Evolutionary conservation across 2,113 vertebrate genomes (phyloP).

Genomic region (Pseudopodoces humilis): DNA sequence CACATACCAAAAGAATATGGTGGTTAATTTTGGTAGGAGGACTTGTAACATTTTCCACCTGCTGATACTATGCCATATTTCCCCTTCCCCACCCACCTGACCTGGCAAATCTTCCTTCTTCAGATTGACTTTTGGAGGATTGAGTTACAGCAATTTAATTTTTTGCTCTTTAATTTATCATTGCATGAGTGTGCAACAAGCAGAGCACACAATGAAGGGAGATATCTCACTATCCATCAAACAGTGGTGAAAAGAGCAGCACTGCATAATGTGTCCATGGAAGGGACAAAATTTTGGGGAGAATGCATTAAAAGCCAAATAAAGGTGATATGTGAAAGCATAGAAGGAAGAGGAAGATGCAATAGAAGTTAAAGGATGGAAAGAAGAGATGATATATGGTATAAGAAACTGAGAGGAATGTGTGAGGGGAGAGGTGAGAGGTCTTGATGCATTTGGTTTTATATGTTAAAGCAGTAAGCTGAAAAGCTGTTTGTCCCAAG

Average conservation of each 20-base stretch:
- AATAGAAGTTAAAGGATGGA: background rate
- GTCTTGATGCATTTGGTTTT: background rate
- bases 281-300: background rate
- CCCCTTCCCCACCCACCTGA: slow-evolving; percentile 55
- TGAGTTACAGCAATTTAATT: background rate
- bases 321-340: background rate
- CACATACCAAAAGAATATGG: slow-evolving; percentile 50
- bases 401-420: background rate
- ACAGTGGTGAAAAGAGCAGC: background rate
- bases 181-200: background rate
- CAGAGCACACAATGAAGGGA: background rate
- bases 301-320: background rate
- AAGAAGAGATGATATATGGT: background rate
- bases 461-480: background rate
- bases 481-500: background rate
- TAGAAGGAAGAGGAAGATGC: background rate
- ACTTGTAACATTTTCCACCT: slow-evolving; percentile 67
- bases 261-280: background rate
- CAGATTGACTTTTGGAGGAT: slow-evolving; percentile 4
- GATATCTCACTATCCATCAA: background rate
- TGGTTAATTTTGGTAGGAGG: slow-evolving; percentile 65
- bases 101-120: slow-evolving; percentile 41
- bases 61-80: slow-evolving; percentile 53
- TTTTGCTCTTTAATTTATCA: background rate
- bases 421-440: background rate